These are phyloP conservation scores for Stegana nigrithorax DNA, from an alignment of 2,888 invertebrate species.

Conservation along the genomic window DNA sequence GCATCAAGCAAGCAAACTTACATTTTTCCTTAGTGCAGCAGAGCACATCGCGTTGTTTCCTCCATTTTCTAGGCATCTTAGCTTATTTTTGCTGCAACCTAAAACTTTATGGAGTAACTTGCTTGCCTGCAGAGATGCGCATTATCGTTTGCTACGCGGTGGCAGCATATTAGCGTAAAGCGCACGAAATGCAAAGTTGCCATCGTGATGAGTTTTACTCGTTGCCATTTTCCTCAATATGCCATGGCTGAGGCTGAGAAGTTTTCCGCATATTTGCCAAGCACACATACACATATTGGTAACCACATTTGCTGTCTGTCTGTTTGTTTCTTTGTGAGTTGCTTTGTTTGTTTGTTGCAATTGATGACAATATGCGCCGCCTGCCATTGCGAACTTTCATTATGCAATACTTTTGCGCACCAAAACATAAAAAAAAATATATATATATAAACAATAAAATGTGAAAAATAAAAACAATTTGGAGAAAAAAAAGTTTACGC, in stretches of 20 bases:
- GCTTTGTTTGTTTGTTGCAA: not conserved
- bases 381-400: not conserved
- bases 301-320: no score
- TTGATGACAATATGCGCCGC: not conserved
- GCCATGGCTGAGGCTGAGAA: not conserved
- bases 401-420: not conserved
- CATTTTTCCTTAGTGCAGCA: no score
- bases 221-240: not conserved
- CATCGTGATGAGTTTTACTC: not conserved
- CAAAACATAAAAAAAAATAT: not conserved
- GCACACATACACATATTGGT: not conserved
- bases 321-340: no score
- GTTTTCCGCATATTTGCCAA: conserved; percentile 6
- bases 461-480: no score
- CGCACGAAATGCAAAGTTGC: no score
- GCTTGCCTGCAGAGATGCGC: not conserved
- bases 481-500: no score
- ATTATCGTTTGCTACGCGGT: not conserved
- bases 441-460: not conserved
- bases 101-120: not conserved
- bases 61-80: not conserved
- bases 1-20: no score
- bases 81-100: no score
- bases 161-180: not conserved
- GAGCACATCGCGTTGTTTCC: no score